Percentiles rank a stretch among this genome's conserved stretches.
These are phyloP conservation scores for Ophraella communa DNA, from an alignment of 2,888 invertebrate species.

Conservation along the genomic window DNA sequence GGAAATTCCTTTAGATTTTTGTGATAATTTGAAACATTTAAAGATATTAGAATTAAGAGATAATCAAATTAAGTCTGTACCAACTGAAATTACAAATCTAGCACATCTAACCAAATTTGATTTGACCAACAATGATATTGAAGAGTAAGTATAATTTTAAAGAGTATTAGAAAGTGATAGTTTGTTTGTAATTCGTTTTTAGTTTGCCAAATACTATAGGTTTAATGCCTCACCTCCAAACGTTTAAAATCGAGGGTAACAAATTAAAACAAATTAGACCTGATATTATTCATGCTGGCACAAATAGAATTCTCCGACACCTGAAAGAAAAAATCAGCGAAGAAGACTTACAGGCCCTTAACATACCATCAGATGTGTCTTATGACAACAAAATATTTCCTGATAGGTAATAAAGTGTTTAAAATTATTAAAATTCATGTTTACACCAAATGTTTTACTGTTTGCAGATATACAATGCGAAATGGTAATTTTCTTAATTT, in stretches of 20 bases:
- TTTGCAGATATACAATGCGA: slow-evolving; percentile 64
- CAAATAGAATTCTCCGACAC: slow-evolving; percentile 79
- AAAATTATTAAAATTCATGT: too few relatives aligned
- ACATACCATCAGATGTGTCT: slow-evolving; percentile 29
- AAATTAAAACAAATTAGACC: slow-evolving; percentile 80
- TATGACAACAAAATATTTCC: slow-evolving; percentile 44
- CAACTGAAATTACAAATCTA: slow-evolving; percentile 78
- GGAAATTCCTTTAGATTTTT: slow-evolving; percentile 74
- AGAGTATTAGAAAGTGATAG: too few relatives aligned
- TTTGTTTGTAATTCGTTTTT: slow-evolving; percentile 8
- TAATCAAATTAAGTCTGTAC: slow-evolving; percentile 78
- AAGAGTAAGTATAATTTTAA: slow-evolving; percentile 54
- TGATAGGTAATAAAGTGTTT: slow-evolving; percentile 44
- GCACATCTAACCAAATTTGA: slow-evolving; percentile 82
- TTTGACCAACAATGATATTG: slow-evolving; percentile 77
- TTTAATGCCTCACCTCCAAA: slow-evolving; percentile 78
- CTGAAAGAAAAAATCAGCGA: slow-evolving; percentile 67
- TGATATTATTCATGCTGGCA: slow-evolving; percentile 87
- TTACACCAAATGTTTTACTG: neutral
- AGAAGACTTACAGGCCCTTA: slow-evolving; percentile 42
- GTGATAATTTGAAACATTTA: slow-evolving; percentile 75
- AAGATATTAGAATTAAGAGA: slow-evolving; percentile 80
- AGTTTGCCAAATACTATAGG: slow-evolving; percentile 75
- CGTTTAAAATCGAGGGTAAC: slow-evolving; percentile 86
- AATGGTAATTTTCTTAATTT: slow-evolving; percentile 67